A percentile compares a stretch with the other conserved stretches of the same genome.
Evolutionary conservation across 2,888 invertebrate genomes (phyloP).

Genomic region (Rhimphoctona megacephalus): DNA sequence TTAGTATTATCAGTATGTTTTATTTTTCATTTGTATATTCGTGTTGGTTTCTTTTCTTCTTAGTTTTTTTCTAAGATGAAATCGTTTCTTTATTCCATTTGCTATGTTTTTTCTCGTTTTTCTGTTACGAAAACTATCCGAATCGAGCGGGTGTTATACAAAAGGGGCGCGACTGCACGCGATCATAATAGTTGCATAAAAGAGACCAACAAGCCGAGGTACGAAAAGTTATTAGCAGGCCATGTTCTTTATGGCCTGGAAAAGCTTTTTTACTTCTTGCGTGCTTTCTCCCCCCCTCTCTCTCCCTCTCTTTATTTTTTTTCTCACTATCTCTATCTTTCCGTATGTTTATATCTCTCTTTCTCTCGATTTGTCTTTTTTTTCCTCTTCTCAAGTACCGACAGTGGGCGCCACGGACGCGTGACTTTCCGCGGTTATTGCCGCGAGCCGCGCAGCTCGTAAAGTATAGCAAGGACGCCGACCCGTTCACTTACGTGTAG

Average conservation of each 20-base stretch:
- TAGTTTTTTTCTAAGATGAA: neutral
- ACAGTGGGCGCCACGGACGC: conserved; percentile 35
- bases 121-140: conserved; percentile 21
- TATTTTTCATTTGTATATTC: neutral
- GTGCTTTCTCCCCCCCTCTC: conserved; percentile 1
- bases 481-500: conserved; percentile 39
- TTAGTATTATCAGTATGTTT: conserved; percentile 1
- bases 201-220: conserved; percentile 14
- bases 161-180: conserved; percentile 61
- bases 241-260: conserved; percentile 38
- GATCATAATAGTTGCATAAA: conserved; percentile 57
- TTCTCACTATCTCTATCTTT: neutral
- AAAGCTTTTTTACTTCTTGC: conserved; percentile 47
- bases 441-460: conserved; percentile 51
- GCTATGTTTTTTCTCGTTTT: neutral
- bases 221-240: conserved; percentile 61
- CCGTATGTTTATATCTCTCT: neutral
- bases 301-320: neutral
- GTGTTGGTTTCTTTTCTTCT: neutral
- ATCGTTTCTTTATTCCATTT: conserved; percentile 21
- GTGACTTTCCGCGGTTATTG: conserved; percentile 38
- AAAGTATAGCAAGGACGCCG: conserved; percentile 49
- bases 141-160: conserved; percentile 27
- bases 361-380: neutral
- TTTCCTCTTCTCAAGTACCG: conserved; percentile 3